Evolutionary conservation across 2,113 vertebrate genomes (phyloP), one percentile per base, ranked within the genome.

Genomic region (Ictalurus punctatus): DNA sequence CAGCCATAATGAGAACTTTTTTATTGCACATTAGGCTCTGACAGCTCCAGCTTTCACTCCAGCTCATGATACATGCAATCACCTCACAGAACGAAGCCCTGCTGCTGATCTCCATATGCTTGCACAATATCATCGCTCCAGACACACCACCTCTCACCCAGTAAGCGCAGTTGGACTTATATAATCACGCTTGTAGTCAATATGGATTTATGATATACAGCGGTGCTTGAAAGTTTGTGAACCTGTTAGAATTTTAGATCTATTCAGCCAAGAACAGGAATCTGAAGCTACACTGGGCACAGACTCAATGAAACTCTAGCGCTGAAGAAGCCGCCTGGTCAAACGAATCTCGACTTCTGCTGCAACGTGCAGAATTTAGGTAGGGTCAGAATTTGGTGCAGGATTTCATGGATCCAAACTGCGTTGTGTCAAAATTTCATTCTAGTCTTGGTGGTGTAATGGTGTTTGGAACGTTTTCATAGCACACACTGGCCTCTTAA

Each of bases 11-110:
- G 84, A 92, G 30, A 17, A 23, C 59, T 76, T 81, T 79, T 78
- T 81, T 89, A 90, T 82, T 85, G 71, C 67, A 52, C 44, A 85
- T 91, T 89, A 69, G 79, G 44, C 74, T 88, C 17, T 82, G 73
- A 86, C n/a, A 71, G 78, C 34, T 63, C 1, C 65, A 61, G 86
- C 79, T 79, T 40, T 86, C 63, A 37, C 76, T 82, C 48, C 27
- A 2, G 17, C 65, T 85, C 74, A 80, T 74, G 16, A 89, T 81
- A 69, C 83, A 69, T 65, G 30, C 73, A 78, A 59, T 65, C 34
- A 40, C 44, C 71, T 71, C 27, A n/a, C 10, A 63, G 74, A 21
- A 30, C 52, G 9, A 78, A 74, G 59, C 58, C 74, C 37, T 63
- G 69, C 80, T 61, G 81, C 34, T 61, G 63, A 73, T 79, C 56